Evolutionary conservation across 2,797 vertebrate genomes (phyloP).

Genomic region (Prunella strophiata): DNA sequence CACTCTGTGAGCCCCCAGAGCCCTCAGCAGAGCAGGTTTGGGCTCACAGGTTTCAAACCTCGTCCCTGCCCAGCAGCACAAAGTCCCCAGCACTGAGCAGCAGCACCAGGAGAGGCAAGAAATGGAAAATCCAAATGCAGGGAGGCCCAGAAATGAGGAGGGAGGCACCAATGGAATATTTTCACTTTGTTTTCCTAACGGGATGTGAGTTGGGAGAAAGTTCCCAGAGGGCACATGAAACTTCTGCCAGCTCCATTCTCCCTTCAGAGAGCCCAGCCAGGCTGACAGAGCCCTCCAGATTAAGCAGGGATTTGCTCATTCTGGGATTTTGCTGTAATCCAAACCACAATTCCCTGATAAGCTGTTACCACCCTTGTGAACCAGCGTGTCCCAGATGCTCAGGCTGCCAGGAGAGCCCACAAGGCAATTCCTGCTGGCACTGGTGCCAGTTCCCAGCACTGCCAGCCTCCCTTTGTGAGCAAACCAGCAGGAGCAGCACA

Average conservation of each 20-base stretch:
- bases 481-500: not conserved
- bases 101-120: not conserved
- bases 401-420: not conserved
- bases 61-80: not conserved
- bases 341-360: constrained; percentile 50
- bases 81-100: not conserved
- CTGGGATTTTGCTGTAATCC: constrained; percentile 32
- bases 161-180: rapidly evolving
- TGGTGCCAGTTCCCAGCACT: not conserved
- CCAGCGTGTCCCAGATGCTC: not conserved
- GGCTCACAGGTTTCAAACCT: not conserved
- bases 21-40: not conserved
- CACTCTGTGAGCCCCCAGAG: not conserved
- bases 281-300: not conserved
- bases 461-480: not conserved
- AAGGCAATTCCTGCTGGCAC: not conserved
- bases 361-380: not conserved
- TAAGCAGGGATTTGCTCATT: constrained; percentile 9
- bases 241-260: not conserved
- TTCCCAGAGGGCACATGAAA: not conserved
- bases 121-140: not conserved
- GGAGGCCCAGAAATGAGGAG: not conserved
- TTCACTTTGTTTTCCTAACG: not conserved
- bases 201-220: not conserved
- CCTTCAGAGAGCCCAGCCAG: not conserved